These are phyloP conservation scores for Aphis craccivora DNA, from an alignment of 1,140 invertebrate species.

Conservation along the genomic window DNA sequence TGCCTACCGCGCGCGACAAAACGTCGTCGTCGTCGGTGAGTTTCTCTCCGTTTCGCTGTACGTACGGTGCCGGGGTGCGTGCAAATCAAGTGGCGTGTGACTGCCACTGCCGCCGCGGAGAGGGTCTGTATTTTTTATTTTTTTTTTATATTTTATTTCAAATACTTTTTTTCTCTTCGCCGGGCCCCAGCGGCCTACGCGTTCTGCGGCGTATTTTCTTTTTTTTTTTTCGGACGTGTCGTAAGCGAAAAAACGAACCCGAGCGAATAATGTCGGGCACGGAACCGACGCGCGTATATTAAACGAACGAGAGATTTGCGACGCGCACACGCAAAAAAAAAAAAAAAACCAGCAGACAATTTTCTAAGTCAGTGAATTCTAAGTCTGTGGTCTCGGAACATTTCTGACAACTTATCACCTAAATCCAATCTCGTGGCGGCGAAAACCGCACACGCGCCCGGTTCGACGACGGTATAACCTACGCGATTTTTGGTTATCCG, in stretches of 20 bases:
- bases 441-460: neutral
- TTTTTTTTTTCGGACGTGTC: neutral
- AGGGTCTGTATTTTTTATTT: neutral
- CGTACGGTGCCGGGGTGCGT: neutral
- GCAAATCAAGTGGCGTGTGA: constrained; percentile 27
- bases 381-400: constrained; percentile 31
- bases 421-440: constrained; percentile 8
- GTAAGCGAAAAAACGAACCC: neutral
- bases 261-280: neutral
- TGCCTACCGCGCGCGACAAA: neutral
- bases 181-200: neutral
- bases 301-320: neutral
- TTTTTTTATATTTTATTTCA: neutral
- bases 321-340: neutral
- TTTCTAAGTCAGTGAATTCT: constrained; percentile 46
- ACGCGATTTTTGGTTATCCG: neutral
- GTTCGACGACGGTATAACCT: neutral
- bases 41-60: neutral
- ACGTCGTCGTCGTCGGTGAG: neutral
- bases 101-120: neutral
- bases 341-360: constrained; percentile 32
- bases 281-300: neutral
- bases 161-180: neutral
- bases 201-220: neutral
- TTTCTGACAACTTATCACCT: constrained; percentile 47